Evolutionary conservation across 2,113 vertebrate species (phyloP).

Genomic region (Spea multiplicata): DNA sequence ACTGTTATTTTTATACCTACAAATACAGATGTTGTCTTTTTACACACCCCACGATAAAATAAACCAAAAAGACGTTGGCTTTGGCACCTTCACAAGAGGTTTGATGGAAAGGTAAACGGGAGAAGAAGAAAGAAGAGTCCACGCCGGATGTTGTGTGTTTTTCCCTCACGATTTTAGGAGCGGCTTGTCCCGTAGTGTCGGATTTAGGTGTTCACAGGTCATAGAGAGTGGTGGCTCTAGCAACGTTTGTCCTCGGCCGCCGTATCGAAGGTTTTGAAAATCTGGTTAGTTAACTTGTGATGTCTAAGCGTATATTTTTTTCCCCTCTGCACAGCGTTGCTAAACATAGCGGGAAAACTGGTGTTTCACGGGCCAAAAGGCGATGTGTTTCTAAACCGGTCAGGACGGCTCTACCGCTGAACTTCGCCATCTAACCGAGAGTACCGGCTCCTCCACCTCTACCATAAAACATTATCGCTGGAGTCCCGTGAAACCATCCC

Average conservation of each 20-base stretch:
- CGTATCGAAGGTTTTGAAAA: background rate
- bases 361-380: background rate
- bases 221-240: background rate
- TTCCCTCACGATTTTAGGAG: background rate
- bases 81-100: background rate
- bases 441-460: too few species aligned
- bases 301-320: background rate
- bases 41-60: background rate
- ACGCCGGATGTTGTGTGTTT: background rate
- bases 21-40: constrained; percentile 12
- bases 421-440: background rate
- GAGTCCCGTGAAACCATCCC: too few species aligned
- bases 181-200: background rate
- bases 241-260: background rate
- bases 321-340: background rate
- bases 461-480: too few species aligned
- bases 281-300: background rate
- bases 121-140: background rate
- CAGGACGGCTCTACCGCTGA: background rate
- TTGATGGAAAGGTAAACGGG: background rate
- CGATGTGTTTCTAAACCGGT: background rate
- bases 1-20: constrained; percentile 35
- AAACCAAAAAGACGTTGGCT: constrained; percentile 22
- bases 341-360: background rate
- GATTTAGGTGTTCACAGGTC: background rate